Evolutionary conservation across 1,140 invertebrate genomes (phyloP).

Genomic region (Helicoverpa armigera): DNA sequence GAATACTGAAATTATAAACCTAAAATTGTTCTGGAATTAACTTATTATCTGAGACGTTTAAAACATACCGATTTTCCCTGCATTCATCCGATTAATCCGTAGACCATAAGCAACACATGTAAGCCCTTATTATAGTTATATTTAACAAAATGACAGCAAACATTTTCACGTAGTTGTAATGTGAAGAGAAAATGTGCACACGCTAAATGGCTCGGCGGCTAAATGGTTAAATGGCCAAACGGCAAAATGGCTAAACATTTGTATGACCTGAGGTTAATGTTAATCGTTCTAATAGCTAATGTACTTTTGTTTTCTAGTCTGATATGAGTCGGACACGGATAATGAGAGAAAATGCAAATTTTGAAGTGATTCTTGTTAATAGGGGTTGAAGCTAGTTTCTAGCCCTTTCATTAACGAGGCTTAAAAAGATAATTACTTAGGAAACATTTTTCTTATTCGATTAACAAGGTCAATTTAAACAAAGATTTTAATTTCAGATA

Average conservation of each 20-base stretch:
- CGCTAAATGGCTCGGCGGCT: neutral
- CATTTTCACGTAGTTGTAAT: constrained; percentile 21
- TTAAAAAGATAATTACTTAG: too few relatives aligned
- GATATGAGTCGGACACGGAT: neutral
- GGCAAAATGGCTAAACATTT: neutral
- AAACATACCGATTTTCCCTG: neutral
- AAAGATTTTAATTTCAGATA: too few relatives aligned
- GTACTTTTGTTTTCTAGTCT: neutral
- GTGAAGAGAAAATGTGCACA: constrained; percentile 1
- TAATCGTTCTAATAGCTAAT: neutral
- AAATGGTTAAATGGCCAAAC: neutral
- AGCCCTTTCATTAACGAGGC: too few relatives aligned
- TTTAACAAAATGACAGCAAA: constrained; percentile 3
- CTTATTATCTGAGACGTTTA: too few relatives aligned
- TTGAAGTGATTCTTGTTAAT: too few relatives aligned
- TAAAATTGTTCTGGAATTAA: too few relatives aligned
- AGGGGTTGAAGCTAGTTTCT: too few relatives aligned
- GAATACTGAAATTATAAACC: too few relatives aligned
- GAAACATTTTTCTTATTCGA: too few relatives aligned
- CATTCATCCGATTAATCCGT: neutral
- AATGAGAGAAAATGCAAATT: too few relatives aligned
- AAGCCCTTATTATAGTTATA: neutral
- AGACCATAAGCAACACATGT: neutral
- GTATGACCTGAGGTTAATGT: neutral
- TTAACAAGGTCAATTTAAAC: too few relatives aligned